Percentiles rank a stretch among this genome's conserved stretches.
Conservation (phyloP, 1,140 invertebrate species). For the Pachypeltis micranthus region DNA sequence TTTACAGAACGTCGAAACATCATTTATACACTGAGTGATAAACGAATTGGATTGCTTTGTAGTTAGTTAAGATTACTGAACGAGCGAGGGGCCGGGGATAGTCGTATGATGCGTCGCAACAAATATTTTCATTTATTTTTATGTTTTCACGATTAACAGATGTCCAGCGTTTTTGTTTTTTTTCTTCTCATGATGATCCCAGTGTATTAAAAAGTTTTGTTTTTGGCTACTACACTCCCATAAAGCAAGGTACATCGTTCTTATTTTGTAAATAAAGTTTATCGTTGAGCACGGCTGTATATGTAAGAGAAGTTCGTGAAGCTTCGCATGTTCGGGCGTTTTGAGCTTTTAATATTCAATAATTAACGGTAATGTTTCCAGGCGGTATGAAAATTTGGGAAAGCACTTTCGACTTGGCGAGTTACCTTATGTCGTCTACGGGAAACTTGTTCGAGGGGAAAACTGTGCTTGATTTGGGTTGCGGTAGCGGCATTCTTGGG, state of each 20-base stretch:
- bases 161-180: too few relatives aligned
- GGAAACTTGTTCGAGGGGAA: constrained; percentile 37
- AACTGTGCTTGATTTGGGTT: constrained; percentile 68
- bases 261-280: not conserved
- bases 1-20: too few relatives aligned
- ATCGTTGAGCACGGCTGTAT: not conserved
- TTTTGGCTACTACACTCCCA: not conserved
- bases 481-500: constrained; percentile 71
- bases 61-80: too few relatives aligned
- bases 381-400: constrained; percentile 85
- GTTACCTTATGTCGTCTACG: constrained; percentile 43
- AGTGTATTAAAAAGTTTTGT: not conserved
- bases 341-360: not conserved
- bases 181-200: not conserved
- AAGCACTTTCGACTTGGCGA: constrained; percentile 62
- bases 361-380: constrained; percentile 33
- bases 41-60: too few relatives aligned
- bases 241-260: not conserved
- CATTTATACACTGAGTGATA: too few relatives aligned
- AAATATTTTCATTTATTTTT: too few relatives aligned
- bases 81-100: too few relatives aligned
- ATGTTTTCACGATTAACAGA: too few relatives aligned
- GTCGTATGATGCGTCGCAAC: too few relatives aligned
- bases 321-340: not conserved
- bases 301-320: not conserved